Evolutionary conservation across 2,888 invertebrate genomes (phyloP).

Genomic region (Orthosia gracilis): DNA sequence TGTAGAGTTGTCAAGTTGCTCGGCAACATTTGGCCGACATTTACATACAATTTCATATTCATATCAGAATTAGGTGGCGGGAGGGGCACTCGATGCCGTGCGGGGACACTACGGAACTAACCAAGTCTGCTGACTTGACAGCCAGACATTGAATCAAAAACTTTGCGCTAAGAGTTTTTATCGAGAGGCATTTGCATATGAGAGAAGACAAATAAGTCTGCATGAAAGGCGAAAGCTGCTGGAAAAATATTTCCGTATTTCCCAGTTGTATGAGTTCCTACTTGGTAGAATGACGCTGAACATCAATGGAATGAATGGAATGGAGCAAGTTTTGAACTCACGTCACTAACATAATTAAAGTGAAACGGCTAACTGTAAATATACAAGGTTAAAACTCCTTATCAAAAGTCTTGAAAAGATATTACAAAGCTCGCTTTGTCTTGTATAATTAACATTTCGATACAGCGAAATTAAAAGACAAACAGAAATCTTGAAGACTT

Average conservation of each 20-base stretch:
- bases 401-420: conserved; percentile 22
- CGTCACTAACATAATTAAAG: not conserved
- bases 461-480: conserved; percentile 66
- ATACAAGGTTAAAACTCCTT: conserved; percentile 6
- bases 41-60: conserved; percentile 89
- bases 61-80: conserved; percentile 86
- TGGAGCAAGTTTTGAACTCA: not conserved
- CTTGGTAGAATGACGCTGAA: not conserved
- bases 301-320: no score
- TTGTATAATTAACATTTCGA: conserved; percentile 45
- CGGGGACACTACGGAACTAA: conserved; percentile 70
- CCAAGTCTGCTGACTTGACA: conserved; percentile 65
- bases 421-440: conserved; percentile 21
- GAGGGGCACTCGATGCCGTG: conserved; percentile 73
- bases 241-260: conserved; percentile 4
- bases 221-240: conserved; percentile 11
- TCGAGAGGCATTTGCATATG: conserved; percentile 51
- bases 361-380: conserved; percentile 21
- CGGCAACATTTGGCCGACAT: conserved; percentile 85
- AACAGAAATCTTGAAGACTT: conserved; percentile 66
- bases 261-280: not conserved
- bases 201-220: conserved; percentile 25
- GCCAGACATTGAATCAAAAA: conserved; percentile 66
- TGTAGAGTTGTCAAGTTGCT: conserved; percentile 86
- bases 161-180: conserved; percentile 55